Evolutionary conservation across 1,140 invertebrate genomes (phyloP), one percentile per base, ranked within the genome.

Genomic region (Procambarus clarkii): DNA sequence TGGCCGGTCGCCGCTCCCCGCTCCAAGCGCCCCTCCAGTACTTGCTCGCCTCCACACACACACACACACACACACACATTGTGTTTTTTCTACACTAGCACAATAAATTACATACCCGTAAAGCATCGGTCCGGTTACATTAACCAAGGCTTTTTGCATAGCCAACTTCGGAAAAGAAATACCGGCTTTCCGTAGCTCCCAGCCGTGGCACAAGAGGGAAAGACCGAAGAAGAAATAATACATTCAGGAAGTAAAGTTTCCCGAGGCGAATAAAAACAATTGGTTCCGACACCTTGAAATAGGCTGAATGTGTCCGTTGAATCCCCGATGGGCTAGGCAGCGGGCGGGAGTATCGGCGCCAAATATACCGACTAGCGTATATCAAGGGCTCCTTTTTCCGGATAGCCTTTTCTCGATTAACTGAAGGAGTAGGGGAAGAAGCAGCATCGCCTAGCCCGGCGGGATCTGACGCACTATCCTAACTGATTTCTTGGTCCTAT

Each of bases 231-330:
- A 74, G 34, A 74, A 74, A 34, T 11, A 74, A 74, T 24, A 74
- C 34, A 74, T 74, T 74, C 69, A 74, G 15, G 24, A 69, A 74
- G 69, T 74, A 74, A 74, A 74, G 2, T 74, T 69, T 74, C 8
- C n/a, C 69, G n/a, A 11, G 69, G 24, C 24, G 69, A 34, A 74
- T 74, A 74, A 74, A 74, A 8, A 24, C 69, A 74, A 74, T 74
- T 34, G n/a, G 69, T 74, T 74, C 34, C 69, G 69, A 74, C 69
- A 74, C 69, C 69, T 54, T 21, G 69, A 74, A 74, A 74, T 74
- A 74, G 69, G 69, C 24, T 34, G 69, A 74, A 74, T 74, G 21
- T 11, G 69, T 74, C 34, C 34, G 69, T 74, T 8, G 69, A 74
- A 74, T 24, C 69, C 69, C 13, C n/a, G 69, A 9, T n/a, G n/a